Evolutionary conservation across 2,888 invertebrate species (phyloP).

Genomic region (Graphium colonna): DNA sequence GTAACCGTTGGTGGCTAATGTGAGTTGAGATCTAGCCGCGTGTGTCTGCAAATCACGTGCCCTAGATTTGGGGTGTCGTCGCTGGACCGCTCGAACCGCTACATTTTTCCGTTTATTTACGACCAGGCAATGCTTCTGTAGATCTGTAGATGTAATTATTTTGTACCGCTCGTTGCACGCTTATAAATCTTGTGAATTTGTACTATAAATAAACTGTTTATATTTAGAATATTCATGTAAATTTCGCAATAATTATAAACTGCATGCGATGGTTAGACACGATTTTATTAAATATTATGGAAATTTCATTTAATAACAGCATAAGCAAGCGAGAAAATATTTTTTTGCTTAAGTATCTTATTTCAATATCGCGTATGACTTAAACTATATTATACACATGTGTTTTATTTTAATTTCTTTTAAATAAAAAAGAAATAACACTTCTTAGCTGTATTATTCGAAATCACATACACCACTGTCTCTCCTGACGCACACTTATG

Average conservation of each 20-base stretch:
- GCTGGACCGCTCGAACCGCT: slow-evolving; percentile 57
- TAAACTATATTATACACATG: slow-evolving; percentile 16
- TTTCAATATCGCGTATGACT: no score
- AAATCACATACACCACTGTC: slow-evolving; percentile 37
- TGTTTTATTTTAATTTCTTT: no score
- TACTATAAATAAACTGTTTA: slow-evolving; percentile 31
- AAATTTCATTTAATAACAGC: slow-evolving; percentile 23
- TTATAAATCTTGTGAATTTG: no score
- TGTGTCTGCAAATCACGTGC: slow-evolving; percentile 64
- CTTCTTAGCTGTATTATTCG: slow-evolving; percentile 32
- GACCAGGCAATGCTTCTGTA: slow-evolving; percentile 57
- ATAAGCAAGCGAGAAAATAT: no score
- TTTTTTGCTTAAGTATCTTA: no score
- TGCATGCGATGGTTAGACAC: no score
- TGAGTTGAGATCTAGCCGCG: slow-evolving; percentile 64
- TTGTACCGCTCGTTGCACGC: slow-evolving; percentile 21
- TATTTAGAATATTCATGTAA: slow-evolving; percentile 30
- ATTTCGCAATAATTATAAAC: slow-evolving; percentile 42
- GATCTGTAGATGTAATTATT: slow-evolving; percentile 24
- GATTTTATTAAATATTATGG: slow-evolving; percentile 28
- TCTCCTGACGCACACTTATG: slow-evolving; percentile 49
- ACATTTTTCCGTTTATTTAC: slow-evolving; percentile 58
- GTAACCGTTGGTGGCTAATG: slow-evolving; percentile 69
- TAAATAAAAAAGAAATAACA: no score
- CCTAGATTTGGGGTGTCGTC: slow-evolving; percentile 67